Base-by-base conservation (phyloP, 2,113 vertebrate genomes). In the Bombycilla garrulus region DNA sequence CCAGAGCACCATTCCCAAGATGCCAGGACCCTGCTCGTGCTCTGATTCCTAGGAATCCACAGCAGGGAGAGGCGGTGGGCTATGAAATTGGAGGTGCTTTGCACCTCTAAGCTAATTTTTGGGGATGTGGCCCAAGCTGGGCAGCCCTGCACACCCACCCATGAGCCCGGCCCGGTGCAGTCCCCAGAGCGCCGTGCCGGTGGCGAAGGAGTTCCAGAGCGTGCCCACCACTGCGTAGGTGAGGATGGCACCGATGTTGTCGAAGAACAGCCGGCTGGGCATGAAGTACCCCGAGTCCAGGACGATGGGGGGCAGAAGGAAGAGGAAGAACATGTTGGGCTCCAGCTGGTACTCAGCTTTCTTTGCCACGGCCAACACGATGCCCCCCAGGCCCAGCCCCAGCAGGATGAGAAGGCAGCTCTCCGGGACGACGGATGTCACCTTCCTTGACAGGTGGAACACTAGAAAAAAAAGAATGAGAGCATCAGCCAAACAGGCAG, bases 221-320 rank as follows among this genome's bases (percentile, higher is more conserved):
- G 99, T 99, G 54, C 99, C 99, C 78, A 99, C 98, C 94, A 99
- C 99, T 0, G 99, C 99, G 4, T 99, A 99, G 87, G 98, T 98
- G 94, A 99, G 98, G 97, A 99, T 99, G 97, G 99, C 98, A 2
- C 99, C 99, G 10, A 99, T 97, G 97, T 99, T 99, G 98, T 99
- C 99, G 5, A 99, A 99, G 97, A 99, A 99, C 45, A 99, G 98
- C 5, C 99, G 97, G 40, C 99, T 98, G 20, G 99, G 99, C 99
- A 99, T 99, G 97, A 99, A 99, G 97, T 99, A 99, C 5, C 99
- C 99, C 0, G 99, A 99, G 81, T 99, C 99, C 0, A 99, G 98
- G 83, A 99, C 99, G 1, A 99, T 99, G 85, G 99, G 99, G 17
- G 99, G 99, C 90, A 99, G 97, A 71, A 99, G 98, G 97, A 99